phyloP scores from a whole-genome alignment of 2,888 invertebrate species.

The Ganaspis brasiliensis region DNA sequence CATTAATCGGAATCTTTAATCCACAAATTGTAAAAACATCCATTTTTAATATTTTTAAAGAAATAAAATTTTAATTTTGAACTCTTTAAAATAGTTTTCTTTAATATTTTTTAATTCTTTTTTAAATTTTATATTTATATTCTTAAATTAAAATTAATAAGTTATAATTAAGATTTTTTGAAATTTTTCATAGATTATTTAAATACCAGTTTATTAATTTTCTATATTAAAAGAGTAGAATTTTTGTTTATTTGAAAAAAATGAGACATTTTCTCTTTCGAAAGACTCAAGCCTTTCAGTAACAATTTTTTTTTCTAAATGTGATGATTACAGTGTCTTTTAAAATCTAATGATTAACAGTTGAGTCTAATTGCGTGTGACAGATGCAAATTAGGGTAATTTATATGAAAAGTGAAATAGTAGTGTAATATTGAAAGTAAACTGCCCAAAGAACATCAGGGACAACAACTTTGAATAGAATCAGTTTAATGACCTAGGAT shows the following conservation, averaged over 20 bases:
- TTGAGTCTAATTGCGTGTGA: conserved; percentile 19
- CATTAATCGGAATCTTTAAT: too few relatives aligned
- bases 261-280: conserved; percentile 19
- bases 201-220: too few relatives aligned
- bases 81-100: too few relatives aligned
- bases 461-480: conserved; percentile 62
- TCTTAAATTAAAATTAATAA: too few relatives aligned
- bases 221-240: neutral
- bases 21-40: too few relatives aligned
- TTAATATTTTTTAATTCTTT: too few relatives aligned
- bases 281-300: neutral
- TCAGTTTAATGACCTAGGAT: conserved; percentile 66
- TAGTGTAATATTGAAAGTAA: conserved; percentile 35
- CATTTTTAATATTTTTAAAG: too few relatives aligned
- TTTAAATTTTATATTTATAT: too few relatives aligned
- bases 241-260: neutral
- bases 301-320: neutral
- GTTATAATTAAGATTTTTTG: too few relatives aligned
- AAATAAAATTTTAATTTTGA: too few relatives aligned
- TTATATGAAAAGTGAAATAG: conserved; percentile 32
- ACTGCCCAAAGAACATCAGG: conserved; percentile 66
- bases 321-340: neutral
- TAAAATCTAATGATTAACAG: neutral
- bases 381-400: conserved; percentile 22
- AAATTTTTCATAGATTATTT: too few relatives aligned